These are phyloP conservation scores for Capitella teleta DNA, from an alignment of 1,140 invertebrate genomes.

Conservation along the genomic window DNA sequence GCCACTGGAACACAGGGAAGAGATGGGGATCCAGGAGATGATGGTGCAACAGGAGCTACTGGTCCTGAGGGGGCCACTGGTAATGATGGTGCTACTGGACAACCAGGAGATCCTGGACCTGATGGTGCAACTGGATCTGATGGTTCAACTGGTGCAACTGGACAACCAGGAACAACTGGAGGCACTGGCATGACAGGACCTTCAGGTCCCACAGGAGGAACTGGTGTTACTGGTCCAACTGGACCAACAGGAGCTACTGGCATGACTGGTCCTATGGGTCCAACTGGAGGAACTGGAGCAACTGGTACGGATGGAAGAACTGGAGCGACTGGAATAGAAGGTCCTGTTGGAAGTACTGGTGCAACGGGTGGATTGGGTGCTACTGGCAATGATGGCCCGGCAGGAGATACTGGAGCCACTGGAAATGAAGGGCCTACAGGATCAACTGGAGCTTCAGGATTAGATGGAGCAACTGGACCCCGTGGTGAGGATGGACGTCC, in stretches of 20 bases:
- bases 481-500: background rate
- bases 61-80: background rate
- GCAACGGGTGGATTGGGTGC: no score
- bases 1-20: background rate
- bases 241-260: conserved; percentile 2
- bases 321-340: background rate
- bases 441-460: background rate
- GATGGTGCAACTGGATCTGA: conserved; percentile 3
- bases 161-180: background rate
- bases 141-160: background rate
- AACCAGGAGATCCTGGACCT: background rate
- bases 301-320: background rate
- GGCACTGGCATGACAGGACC: background rate
- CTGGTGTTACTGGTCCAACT: background rate
- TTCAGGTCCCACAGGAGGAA: background rate
- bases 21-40: background rate
- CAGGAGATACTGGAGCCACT: background rate
- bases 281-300: background rate
- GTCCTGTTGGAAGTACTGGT: background rate
- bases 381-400: background rate
- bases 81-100: conserved; percentile 2
- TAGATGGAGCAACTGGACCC: conserved; percentile 2
- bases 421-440: background rate
- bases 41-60: background rate
- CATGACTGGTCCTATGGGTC: conserved; percentile 1